phyloP scores from a whole-genome alignment of 2,797 vertebrate species.

The Lateolabrax maculatus region DNA sequence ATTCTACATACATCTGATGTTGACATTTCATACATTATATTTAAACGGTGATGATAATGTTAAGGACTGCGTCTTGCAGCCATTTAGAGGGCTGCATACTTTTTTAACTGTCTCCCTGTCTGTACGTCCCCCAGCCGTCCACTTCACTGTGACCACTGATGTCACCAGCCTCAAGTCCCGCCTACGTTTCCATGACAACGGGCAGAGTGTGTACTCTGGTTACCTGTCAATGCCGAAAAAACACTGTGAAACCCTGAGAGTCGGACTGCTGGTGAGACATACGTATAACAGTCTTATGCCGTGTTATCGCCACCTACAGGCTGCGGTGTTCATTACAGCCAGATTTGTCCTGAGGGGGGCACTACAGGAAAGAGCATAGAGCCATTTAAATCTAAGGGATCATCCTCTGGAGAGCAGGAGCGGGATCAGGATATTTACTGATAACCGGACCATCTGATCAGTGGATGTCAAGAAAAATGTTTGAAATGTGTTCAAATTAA shows the following conservation, averaged over 20 bases:
- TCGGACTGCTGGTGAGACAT: constrained; percentile 64
- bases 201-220: constrained; percentile 31
- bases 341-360: background rate
- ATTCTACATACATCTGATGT: too few species aligned
- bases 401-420: background rate
- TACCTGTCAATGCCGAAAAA: constrained; percentile 37
- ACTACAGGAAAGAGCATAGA: background rate
- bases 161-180: constrained; percentile 62
- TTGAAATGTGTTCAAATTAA: background rate
- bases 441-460: background rate
- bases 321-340: background rate
- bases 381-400: background rate
- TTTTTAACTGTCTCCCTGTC: background rate
- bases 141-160: constrained; percentile 60
- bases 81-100: too few species aligned
- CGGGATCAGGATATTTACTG: too few species aligned
- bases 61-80: too few species aligned
- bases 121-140: constrained; percentile 53
- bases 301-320: constrained; percentile 3
- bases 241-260: constrained; percentile 49
- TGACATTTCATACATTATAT: too few species aligned
- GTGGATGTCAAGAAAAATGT: background rate
- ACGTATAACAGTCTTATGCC: background rate
- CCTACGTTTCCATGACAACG: constrained; percentile 55
- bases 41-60: too few species aligned